Evolutionary conservation across 2,888 invertebrate genomes (phyloP).

Genomic region (Trichogramma dendrolimi): DNA sequence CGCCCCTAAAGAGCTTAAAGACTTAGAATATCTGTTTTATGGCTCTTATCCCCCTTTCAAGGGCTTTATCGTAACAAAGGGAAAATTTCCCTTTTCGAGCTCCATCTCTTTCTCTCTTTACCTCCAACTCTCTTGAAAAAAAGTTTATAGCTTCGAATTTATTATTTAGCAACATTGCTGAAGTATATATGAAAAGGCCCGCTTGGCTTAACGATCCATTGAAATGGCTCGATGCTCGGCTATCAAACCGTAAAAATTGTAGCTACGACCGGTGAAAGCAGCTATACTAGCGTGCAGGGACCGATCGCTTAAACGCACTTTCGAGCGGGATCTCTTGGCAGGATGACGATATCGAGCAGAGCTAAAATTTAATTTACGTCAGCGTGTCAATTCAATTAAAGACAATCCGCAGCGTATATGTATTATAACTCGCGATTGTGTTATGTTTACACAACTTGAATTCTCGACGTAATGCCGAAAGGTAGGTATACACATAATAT

Average conservation of each 20-base stretch:
- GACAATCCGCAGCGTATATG: conserved; percentile 4
- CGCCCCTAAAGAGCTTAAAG: conserved; percentile 23
- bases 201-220: not conserved
- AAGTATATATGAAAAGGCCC: not conserved
- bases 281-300: too few relatives aligned
- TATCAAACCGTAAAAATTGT: too few relatives aligned
- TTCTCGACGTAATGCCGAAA: too few relatives aligned
- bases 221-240: not conserved
- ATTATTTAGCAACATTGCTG: conserved; percentile 7
- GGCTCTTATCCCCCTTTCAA: conserved; percentile 13
- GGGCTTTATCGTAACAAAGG: conserved; percentile 22
- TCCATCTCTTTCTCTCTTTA: not conserved
- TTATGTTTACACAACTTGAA: too few relatives aligned
- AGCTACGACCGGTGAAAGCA: too few relatives aligned
- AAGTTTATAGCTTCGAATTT: conserved; percentile 1
- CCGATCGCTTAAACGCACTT: too few relatives aligned
- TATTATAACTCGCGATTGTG: too few relatives aligned
- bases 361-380: conserved; percentile 39
- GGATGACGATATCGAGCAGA: too few relatives aligned
- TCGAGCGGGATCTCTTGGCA: not conserved
- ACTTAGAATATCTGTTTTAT: conserved; percentile 26
- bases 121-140: not conserved
- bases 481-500: too few relatives aligned
- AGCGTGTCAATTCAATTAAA: conserved; percentile 43
- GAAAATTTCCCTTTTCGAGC: not conserved